Percentiles rank a stretch among this genome's conserved stretches.
Conservation (phyloP, 2,113 vertebrate genomes). For the Pygoscelis antarcticus region DNA sequence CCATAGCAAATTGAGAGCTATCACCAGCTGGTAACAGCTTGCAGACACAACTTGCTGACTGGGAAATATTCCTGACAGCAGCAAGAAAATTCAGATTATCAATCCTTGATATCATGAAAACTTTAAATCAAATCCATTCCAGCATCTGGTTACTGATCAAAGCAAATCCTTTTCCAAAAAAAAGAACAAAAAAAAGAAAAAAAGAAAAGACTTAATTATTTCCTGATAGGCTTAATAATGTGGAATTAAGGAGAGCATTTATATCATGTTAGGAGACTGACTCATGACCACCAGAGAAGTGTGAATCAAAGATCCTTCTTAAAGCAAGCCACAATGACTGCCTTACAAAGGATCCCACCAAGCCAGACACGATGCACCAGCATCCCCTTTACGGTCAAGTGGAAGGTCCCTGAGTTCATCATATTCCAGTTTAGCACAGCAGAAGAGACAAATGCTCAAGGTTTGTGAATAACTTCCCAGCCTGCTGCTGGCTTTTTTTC, state of each 20-base stretch:
- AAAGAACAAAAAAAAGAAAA: background rate
- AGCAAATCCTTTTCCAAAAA: background rate
- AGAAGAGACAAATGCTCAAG: background rate
- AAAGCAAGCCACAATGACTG: background rate
- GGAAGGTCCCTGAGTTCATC: background rate
- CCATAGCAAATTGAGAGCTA: slow-evolving; percentile 36
- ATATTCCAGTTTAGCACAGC: background rate
- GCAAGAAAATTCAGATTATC: slow-evolving; percentile 60
- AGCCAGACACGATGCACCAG: background rate
- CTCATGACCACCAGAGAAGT: slow-evolving; percentile 16
- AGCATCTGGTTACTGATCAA: slow-evolving; percentile 57
- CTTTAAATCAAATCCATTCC: slow-evolving; percentile 51
- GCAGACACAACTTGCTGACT: slow-evolving; percentile 53
- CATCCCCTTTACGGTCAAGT: background rate
- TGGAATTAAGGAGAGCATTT: slow-evolving; percentile 5
- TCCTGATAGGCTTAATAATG: slow-evolving; percentile 34
- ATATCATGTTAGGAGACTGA: background rate
- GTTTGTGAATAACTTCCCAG: background rate
- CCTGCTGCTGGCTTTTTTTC: background rate
- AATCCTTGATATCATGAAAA: slow-evolving; percentile 56
- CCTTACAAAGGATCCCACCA: background rate
- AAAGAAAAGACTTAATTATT: background rate
- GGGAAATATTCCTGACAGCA: slow-evolving; percentile 65
- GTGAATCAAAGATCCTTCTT: background rate
- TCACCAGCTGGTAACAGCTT: slow-evolving; percentile 67